A percentile compares a stretch with the other conserved stretches of the same genome.
phyloP scores from a whole-genome alignment of 2,113 vertebrate species.

The Lichenostomus cassidix region DNA sequence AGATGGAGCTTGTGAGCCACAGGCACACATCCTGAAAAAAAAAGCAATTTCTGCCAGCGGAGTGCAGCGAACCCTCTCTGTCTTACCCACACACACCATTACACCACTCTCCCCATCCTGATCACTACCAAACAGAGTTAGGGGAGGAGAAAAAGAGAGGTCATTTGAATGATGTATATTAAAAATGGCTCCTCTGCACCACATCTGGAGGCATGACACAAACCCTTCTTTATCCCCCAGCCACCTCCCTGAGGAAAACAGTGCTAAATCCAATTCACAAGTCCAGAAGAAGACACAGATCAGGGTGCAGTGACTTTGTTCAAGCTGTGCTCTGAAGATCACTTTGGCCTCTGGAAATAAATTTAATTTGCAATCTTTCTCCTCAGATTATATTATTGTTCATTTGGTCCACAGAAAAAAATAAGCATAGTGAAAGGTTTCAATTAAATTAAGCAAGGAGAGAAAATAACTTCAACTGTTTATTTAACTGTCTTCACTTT shows the following conservation, averaged over 20 bases:
- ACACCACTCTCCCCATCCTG: neutral
- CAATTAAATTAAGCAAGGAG: neutral
- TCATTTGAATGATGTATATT: neutral
- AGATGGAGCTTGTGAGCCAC: neutral
- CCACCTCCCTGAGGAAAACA: neutral
- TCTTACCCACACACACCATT: neutral
- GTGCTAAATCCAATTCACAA: neutral
- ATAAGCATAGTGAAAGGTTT: neutral
- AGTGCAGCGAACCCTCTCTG: neutral
- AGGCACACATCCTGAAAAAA: neutral
- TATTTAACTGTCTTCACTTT: neutral
- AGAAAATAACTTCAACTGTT: neutral
- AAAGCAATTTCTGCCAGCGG: neutral
- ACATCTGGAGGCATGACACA: neutral
- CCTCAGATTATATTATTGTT: neutral
- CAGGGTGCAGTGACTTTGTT: neutral
- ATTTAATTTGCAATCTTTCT: neutral
- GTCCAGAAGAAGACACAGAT: neutral
- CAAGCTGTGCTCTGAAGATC: neutral
- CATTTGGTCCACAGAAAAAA: neutral
- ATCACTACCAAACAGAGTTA: fast-evolving
- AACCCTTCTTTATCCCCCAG: neutral
- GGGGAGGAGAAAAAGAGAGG: neutral
- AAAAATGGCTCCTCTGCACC: neutral
- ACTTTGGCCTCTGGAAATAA: neutral